Percentiles rank a stretch among this genome's conserved stretches.
phyloP scores from a whole-genome alignment of 2,888 invertebrate species.

The Limulus polyphemus region DNA sequence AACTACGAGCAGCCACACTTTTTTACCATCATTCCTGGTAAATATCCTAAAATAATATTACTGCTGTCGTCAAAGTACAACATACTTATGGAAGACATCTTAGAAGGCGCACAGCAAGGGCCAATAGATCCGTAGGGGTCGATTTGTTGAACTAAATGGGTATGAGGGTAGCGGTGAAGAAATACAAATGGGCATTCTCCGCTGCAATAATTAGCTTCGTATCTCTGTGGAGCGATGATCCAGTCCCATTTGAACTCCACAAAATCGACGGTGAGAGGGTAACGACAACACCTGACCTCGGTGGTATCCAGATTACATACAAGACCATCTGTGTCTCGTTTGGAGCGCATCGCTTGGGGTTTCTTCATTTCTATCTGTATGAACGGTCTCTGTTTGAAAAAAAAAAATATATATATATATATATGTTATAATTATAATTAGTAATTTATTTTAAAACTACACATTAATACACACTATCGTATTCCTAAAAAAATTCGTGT shows the following conservation, averaged over 20 bases:
- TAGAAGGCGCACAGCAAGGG: constrained; percentile 84
- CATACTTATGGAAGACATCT: constrained; percentile 63
- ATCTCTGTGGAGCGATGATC: constrained; percentile 88
- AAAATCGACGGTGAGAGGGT: constrained; percentile 88
- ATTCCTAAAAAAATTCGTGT: no score
- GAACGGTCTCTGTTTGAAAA: no score
- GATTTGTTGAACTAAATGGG: constrained; percentile 71
- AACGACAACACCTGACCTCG: constrained; percentile 81
- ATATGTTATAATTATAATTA: no score
- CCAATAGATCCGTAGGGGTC: constrained; percentile 61
- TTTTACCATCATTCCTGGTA: constrained; percentile 90
- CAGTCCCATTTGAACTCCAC: constrained; percentile 94
- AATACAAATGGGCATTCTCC: constrained; percentile 86
- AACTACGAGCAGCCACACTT: constrained; percentile 59
- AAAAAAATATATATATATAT: no score
- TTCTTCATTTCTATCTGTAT: no score
- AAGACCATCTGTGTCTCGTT: no score
- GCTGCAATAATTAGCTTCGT: constrained; percentile 90
- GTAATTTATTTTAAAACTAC: no score
- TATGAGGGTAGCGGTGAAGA: constrained; percentile 72
- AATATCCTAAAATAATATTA: constrained; percentile 70
- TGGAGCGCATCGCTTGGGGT: no score
- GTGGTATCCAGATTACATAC: no score
- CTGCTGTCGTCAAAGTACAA: constrained; percentile 73
- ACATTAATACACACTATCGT: no score